These are phyloP conservation scores for Neodontobutis hainanensis DNA, from an alignment of 2,113 vertebrate genomes.

Conservation along the genomic window DNA sequence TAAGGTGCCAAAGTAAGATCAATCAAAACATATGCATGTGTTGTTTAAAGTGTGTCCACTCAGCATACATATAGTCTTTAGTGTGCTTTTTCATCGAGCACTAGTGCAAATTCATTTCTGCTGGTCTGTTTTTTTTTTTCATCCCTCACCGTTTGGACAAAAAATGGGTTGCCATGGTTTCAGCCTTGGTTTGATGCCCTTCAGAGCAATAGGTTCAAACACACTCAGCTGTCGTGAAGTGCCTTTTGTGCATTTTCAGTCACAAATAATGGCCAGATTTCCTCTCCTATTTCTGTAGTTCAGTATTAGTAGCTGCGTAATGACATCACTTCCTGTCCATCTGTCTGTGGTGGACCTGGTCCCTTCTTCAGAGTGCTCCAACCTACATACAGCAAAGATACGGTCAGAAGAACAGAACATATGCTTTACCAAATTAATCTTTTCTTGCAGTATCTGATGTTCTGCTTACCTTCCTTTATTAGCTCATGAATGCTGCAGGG, in stretches of 20 bases:
- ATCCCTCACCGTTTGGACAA: conserved; percentile 59
- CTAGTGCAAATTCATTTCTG: conserved; percentile 79
- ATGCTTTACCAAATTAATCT: too few relatives aligned
- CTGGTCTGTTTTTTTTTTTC: conserved; percentile 68
- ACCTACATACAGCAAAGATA: conserved; percentile 48
- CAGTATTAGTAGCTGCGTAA: conserved; percentile 34
- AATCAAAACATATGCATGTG: conserved; percentile 52
- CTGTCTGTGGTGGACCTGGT: conserved; percentile 60
- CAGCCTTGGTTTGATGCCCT: conserved; percentile 70
- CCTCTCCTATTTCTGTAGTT: conserved; percentile 17
- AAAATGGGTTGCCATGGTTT: conserved; percentile 73
- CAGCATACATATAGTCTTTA: conserved; percentile 69
- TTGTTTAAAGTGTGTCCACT: conserved; percentile 69
- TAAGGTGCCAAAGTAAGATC: conserved; percentile 75
- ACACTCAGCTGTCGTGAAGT: conserved; percentile 56
- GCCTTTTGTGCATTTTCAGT: conserved; percentile 51
- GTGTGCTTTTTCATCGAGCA: conserved; percentile 75
- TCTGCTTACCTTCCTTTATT: conserved; percentile 54
- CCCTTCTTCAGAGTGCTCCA: conserved; percentile 60
- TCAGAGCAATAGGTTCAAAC: conserved; percentile 56
- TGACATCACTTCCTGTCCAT: conserved; percentile 56
- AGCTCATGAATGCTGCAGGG: conserved; percentile 81
- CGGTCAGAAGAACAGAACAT: conserved; percentile 17
- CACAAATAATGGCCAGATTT: conserved; percentile 24
- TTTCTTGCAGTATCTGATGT: conserved; percentile 3